Conservation (phyloP, 2,113 vertebrate genomes). For the Cyanistes caeruleus region DNA sequence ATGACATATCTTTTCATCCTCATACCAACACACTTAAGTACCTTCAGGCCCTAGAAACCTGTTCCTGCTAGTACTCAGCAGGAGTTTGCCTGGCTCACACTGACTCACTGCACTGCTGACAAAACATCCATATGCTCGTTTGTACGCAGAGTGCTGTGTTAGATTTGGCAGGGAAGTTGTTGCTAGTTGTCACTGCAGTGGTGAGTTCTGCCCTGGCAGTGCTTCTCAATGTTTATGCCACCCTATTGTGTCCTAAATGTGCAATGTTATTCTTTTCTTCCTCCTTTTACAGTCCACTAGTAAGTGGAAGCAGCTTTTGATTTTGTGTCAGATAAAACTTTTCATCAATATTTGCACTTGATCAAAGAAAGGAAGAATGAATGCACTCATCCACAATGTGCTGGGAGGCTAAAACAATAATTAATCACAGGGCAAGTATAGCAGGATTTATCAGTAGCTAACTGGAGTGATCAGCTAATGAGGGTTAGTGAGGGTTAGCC, state of each 20-base stretch:
- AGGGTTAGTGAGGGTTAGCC: not conserved
- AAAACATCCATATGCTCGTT: conserved; percentile 9
- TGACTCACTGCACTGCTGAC: not conserved
- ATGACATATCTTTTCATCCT: not conserved
- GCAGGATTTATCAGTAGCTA: not conserved
- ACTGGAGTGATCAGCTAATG: not conserved
- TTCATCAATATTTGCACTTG: not conserved
- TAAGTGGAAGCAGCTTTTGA: not conserved
- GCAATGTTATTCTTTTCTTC: not conserved
- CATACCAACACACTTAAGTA: not conserved
- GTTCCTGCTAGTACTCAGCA: not conserved
- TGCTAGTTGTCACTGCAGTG: not conserved
- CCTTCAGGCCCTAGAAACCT: not conserved
- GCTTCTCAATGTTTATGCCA: not conserved
- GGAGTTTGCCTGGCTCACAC: not conserved
- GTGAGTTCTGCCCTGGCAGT: not conserved
- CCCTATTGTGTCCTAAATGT: not conserved
- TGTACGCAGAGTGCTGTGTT: not conserved
- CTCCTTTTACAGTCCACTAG: not conserved
- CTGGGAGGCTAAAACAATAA: not conserved
- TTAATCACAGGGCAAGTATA: not conserved
- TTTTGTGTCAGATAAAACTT: conserved; percentile 40
- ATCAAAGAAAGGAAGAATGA: not conserved
- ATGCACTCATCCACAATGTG: not conserved
- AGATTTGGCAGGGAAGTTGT: not conserved